Evolutionary conservation across 2,888 invertebrate species (phyloP).

Genomic region (Lamellibrachia columna): DNA sequence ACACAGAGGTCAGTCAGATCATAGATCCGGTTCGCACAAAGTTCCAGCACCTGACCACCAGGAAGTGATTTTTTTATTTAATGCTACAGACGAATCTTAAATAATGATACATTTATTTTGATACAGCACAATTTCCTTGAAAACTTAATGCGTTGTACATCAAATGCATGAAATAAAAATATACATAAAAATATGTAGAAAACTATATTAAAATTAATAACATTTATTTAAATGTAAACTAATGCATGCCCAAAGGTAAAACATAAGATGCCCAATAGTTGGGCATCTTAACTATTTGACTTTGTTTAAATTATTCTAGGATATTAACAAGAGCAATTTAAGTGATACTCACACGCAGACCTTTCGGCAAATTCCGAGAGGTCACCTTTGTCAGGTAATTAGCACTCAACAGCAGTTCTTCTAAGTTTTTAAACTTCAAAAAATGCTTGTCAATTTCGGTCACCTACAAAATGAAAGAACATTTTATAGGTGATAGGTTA

Average conservation of each 20-base stretch:
- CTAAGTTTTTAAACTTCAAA: conserved; percentile 55
- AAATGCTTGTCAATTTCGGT: conserved; percentile 57
- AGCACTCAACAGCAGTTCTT: conserved; percentile 61
- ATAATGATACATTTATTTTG: neutral
- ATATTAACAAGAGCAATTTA: neutral
- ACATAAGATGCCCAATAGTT: neutral
- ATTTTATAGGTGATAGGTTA: neutral
- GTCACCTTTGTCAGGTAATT: conserved; percentile 56
- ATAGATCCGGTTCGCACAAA: conserved; percentile 62
- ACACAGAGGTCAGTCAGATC: conserved; percentile 57
- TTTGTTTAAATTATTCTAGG: neutral
- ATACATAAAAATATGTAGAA: too few relatives aligned
- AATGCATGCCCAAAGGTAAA: neutral
- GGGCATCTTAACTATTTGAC: neutral
- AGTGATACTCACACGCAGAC: conserved; percentile 51
- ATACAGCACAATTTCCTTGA: too few relatives aligned
- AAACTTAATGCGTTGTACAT: too few relatives aligned
- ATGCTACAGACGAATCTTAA: neutral
- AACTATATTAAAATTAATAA: too few relatives aligned
- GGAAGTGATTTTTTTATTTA: neutral
- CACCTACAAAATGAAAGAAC: conserved; percentile 51
- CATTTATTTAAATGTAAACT: too few relatives aligned
- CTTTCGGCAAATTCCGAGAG: conserved; percentile 55
- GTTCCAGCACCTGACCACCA: conserved; percentile 56
- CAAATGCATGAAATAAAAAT: too few relatives aligned